These are phyloP conservation scores for Catharus bicknelli DNA, from an alignment of 2,113 vertebrate genomes.

Conservation along the genomic window DNA sequence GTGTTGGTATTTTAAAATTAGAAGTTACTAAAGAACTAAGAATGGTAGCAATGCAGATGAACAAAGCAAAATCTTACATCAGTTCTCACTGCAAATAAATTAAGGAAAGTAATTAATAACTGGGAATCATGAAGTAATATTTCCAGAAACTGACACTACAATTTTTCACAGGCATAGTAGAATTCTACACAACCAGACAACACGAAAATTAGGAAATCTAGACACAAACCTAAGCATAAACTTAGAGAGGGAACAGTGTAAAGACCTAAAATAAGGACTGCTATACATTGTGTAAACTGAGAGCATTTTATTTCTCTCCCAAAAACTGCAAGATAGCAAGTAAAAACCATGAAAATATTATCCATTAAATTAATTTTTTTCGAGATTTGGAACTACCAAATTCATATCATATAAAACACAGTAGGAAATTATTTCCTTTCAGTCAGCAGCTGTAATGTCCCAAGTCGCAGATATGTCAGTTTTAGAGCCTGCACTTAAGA, in stretches of 20 bases:
- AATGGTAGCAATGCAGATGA: neutral
- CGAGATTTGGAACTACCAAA: neutral
- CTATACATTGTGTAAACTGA: neutral
- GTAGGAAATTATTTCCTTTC: neutral
- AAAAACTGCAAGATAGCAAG: neutral
- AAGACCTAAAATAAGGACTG: neutral
- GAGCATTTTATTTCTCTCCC: neutral
- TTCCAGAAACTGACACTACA: neutral
- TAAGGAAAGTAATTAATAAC: neutral
- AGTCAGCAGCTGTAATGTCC: neutral
- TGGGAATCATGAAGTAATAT: neutral
- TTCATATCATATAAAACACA: neutral
- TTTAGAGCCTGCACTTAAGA: neutral
- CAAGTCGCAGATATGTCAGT: neutral
- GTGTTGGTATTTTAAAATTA: neutral
- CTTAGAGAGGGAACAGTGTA: neutral
- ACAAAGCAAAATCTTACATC: neutral
- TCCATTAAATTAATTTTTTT: neutral
- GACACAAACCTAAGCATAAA: neutral
- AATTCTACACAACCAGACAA: neutral
- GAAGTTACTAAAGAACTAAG: neutral
- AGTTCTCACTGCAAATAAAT: neutral
- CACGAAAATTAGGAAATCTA: neutral
- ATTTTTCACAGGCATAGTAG: neutral
- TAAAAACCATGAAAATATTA: neutral